Conservation (phyloP, 2,113 vertebrate genomes). For the Nothocercus nigrocapillus region DNA sequence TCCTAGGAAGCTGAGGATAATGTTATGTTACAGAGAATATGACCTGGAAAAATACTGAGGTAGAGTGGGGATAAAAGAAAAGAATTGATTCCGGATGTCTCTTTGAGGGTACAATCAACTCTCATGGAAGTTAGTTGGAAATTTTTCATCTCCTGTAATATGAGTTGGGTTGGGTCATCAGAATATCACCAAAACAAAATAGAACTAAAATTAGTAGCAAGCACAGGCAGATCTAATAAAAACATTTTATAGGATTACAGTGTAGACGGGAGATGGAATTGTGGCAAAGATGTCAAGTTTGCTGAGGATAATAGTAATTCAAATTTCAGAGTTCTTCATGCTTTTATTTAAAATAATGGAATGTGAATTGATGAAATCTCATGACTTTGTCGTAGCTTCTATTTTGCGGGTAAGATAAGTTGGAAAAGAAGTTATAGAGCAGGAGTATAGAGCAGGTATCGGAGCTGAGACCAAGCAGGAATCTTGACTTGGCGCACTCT, state of each 20-base stretch:
- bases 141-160: background rate
- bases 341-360: background rate
- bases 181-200: background rate
- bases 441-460: background rate
- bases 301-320: background rate
- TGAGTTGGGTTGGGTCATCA: background rate
- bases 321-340: background rate
- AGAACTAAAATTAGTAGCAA: background rate
- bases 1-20: background rate
- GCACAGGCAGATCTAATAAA: background rate
- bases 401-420: background rate
- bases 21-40: background rate
- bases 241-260: background rate
- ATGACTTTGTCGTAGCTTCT: background rate
- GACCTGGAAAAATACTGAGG: background rate
- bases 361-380: background rate
- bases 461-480: background rate
- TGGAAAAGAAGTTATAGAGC: background rate
- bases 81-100: constrained; percentile 22
- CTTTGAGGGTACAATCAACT: background rate
- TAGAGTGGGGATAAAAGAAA: background rate
- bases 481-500: background rate
- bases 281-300: background rate
- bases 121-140: background rate
- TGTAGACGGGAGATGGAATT: background rate